These are phyloP conservation scores for Saturnia pavonia DNA, from an alignment of 2,888 invertebrate species.

Conservation along the genomic window DNA sequence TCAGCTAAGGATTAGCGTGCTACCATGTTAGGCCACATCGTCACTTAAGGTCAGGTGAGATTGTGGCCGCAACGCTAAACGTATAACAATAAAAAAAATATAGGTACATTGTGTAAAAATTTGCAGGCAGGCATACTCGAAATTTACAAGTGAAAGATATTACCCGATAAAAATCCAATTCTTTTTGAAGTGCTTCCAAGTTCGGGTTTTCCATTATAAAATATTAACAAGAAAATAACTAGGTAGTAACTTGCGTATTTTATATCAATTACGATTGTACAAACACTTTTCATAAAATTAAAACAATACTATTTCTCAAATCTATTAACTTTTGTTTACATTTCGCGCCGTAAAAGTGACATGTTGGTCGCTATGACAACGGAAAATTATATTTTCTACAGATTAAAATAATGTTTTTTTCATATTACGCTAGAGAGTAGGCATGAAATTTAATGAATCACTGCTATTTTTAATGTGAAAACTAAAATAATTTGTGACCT, in stretches of 20 bases:
- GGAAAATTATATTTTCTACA: not conserved
- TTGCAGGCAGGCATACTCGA: too few relatives aligned
- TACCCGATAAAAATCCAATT: slow-evolving; percentile 79
- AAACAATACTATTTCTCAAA: not conserved
- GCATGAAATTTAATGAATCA: too few relatives aligned
- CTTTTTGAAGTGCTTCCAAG: slow-evolving; percentile 65
- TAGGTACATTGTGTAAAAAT: too few relatives aligned
- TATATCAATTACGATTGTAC: not conserved
- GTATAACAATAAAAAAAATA: too few relatives aligned
- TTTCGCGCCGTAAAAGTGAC: slow-evolving; percentile 59
- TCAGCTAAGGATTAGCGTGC: too few relatives aligned
- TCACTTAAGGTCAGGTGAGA: too few relatives aligned
- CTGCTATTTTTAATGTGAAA: too few relatives aligned
- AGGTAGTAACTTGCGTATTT: not conserved
- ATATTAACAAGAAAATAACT: not conserved
- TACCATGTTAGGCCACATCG: too few relatives aligned
- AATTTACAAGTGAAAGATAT: slow-evolving; percentile 21
- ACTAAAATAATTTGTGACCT: too few relatives aligned
- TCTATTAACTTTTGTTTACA: slow-evolving; percentile 61
- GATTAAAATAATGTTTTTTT: not conserved
- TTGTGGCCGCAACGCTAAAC: too few relatives aligned
- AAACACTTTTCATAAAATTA: not conserved
- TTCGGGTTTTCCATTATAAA: slow-evolving; percentile 47
- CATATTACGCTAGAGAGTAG: too few relatives aligned
- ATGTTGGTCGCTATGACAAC: slow-evolving; percentile 59